Conservation (phyloP, 2,888 invertebrate genomes). For the Phaedon cochleariae region DNA sequence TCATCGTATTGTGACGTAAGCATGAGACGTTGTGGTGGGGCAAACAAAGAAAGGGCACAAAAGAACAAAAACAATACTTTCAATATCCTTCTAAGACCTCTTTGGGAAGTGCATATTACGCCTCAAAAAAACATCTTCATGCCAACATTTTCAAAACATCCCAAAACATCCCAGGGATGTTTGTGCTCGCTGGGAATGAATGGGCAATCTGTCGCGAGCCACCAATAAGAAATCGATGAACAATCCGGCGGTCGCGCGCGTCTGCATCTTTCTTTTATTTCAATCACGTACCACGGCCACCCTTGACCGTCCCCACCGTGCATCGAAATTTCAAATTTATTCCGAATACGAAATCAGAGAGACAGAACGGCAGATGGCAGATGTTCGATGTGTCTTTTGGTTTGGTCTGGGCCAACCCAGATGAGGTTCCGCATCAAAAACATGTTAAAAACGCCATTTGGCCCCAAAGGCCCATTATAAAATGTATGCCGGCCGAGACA, state of each 20-base stretch:
- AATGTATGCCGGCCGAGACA: neutral
- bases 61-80: no score
- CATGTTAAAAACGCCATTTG: constrained; percentile 6
- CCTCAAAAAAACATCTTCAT: no score
- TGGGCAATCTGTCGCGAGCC: no score
- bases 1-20: no score
- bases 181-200: no score
- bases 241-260: neutral
- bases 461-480: neutral
- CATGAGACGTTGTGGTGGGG: no score
- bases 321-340: neutral
- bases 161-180: no score
- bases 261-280: neutral
- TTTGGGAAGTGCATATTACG: no score
- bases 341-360: constrained; percentile 19
- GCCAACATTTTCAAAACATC: no score
- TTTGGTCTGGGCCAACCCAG: neutral
- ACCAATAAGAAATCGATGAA: no score
- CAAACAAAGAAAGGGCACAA: no score
- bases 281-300: constrained; percentile 1
- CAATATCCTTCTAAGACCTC: no score
- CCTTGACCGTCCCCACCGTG: neutral
- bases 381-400: neutral
- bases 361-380: constrained; percentile 27
- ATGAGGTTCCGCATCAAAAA: neutral